Evolutionary conservation across 30 jellyfish, hydroid and myxozoan species (phyloP).

Genomic region (Turritopsis rubra): DNA sequence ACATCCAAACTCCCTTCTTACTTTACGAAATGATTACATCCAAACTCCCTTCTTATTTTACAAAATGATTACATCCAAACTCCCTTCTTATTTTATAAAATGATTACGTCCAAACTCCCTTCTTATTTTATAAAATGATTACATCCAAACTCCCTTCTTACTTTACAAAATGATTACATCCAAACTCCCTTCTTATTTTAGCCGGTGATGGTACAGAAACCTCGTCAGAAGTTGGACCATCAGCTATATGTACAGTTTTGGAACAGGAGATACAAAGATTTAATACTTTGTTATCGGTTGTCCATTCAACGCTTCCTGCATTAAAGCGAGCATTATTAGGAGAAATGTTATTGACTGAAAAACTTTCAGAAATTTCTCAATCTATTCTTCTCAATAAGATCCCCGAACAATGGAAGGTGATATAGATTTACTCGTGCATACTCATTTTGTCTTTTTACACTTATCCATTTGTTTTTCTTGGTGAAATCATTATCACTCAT

Average conservation of each 20-base stretch:
- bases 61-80: no score
- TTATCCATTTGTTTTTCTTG: no score
- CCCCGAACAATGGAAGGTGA: constrained; percentile 62
- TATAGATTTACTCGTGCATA: neutral
- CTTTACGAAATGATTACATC: no score
- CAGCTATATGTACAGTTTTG: constrained; percentile 49
- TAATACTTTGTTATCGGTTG: constrained; percentile 30
- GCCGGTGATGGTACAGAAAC: neutral
- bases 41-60: no score
- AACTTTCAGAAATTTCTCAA: constrained; percentile 32
- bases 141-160: neutral
- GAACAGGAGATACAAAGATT: constrained; percentile 45
- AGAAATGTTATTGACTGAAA: constrained; percentile 47
- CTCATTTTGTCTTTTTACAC: neutral
- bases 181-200: no score
- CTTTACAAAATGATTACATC: no score
- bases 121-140: neutral
- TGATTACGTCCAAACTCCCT: no score
- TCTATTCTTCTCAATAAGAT: constrained; percentile 45
- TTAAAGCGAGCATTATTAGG: constrained; percentile 55
- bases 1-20: no score
- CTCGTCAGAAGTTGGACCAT: neutral
- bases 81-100: no score
- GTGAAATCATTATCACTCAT: no score
- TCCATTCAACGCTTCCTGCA: constrained; percentile 37